Base-by-base conservation (phyloP, 1,140 invertebrate species). In the Monomorium pharaonis region DNA sequence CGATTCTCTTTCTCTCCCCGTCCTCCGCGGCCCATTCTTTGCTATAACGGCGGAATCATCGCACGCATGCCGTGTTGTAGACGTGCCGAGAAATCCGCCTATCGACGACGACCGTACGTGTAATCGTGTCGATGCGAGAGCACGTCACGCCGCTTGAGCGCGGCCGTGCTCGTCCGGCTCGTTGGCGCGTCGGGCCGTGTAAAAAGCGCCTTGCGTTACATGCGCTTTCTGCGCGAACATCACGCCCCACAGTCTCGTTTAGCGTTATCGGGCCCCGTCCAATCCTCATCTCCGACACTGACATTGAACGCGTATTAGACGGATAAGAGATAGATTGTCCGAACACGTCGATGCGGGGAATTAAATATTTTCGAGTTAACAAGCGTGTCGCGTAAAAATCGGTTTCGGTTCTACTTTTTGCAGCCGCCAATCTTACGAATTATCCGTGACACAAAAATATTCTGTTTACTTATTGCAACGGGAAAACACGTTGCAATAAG, bases 161-260 rank as follows among this genome's bases (percentile, higher is more conserved):
- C 54, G 69, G 44, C 65, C 42, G 44, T 21, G 77, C 54, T 84
- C 58, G 86, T 58, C 62, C 67, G 62, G 77, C 54, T 84, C 58
- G 86, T 58, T 56, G 74, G 62, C 84, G 90, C 86, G 85, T 76
- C 90, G 67, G 80, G 85, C 84, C 90, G 90, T 91, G 84, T 91
- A 91, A 91, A 84, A 37, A 37, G 37, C 37, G 37, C 65, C 51
- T 85, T 76, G 58, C 42, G 62, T 27, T 86, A 7, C 72, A 62
- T 14, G 56, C 84, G 47, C 42, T 47, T 67, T 58, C 51, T 24
- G 24, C 27, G 49, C 67, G 24, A 83, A 58, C 67, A 72, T 83
- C 67, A 72, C 67, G 67, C 78, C 51, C n/a, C 67, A 16, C n/a
- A 21, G 37, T 72, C 24, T 58, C 27, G 27, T 83, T 69, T 47